Base-by-base conservation (phyloP, 2,797 vertebrate genomes). In the Liparis tanakae region DNA sequence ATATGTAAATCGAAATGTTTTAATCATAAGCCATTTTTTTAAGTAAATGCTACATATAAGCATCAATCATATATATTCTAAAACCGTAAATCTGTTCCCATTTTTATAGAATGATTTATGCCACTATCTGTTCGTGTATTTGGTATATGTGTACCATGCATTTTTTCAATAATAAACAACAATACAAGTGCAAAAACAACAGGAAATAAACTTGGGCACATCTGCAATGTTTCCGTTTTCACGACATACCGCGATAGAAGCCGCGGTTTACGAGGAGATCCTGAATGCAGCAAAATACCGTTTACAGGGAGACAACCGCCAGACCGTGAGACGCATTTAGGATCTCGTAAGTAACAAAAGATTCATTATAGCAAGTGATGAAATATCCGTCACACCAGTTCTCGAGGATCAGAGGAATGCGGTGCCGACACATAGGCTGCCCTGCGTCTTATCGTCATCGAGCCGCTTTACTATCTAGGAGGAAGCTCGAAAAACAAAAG, bases 281-380 rank as follows among this genome's bases (percentile, higher is more conserved):
- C 0, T 88, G 76, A 88, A 88, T 0, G 86, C 78, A 69, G 7
- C 83, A 63, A 0, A 1, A 57, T 0, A 3, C 62, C 7, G 34
- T 43, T 43, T 15, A 15, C 46, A 61, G 3, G 25, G 37, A 50
- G 59, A 48, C 44, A 55, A 10, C 59, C n/a, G 5, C 14, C 9
- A 1, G 44, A 36, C 6, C 59, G 53, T 34, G 78, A 74, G 70
- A 33, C 71, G 0, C 69, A 0, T 61, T 0, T 7, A 2, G 4
- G 1, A 41, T 6, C 3, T 6, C 7, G 83, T 84, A 59, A 87
- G 83, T 85, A 60, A 59, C 14, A 6, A 15, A 18, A 9, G 0
- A 0, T 3, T 6, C 1, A 53, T 54, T 10, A 30, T 6, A 3
- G 0, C 1, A 6, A 5, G 4, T 37, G 18, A 7, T 33, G 3